These are phyloP conservation scores for Agonopterix arenella DNA, from an alignment of 2,888 invertebrate genomes.

Conservation along the genomic window DNA sequence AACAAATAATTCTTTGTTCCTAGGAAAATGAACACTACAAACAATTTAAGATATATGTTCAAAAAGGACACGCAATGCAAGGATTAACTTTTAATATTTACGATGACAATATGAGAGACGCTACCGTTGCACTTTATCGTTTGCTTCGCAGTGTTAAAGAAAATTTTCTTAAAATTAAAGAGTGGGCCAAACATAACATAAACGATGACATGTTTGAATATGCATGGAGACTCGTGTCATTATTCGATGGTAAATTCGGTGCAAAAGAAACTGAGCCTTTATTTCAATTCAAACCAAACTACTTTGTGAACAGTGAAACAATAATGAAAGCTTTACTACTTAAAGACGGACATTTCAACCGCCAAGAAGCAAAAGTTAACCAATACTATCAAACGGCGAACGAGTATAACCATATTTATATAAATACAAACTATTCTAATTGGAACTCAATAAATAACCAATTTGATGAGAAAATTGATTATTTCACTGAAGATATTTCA, in stretches of 20 bases:
- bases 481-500: slow-evolving; percentile 80
- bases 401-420: slow-evolving; percentile 29
- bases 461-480: slow-evolving; percentile 68
- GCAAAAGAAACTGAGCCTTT: slow-evolving; percentile 41
- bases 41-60: slow-evolving; percentile 30
- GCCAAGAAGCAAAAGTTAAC: slow-evolving; percentile 31
- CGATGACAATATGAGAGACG: slow-evolving; percentile 62
- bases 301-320: slow-evolving; percentile 54
- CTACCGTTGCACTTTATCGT: slow-evolving; percentile 59
- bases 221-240: slow-evolving; percentile 51
- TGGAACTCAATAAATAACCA: slow-evolving; percentile 68
- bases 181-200: slow-evolving; percentile 55
- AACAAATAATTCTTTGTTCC: slow-evolving; percentile 1
- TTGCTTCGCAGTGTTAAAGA: slow-evolving; percentile 51
- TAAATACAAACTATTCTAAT: slow-evolving; percentile 62
- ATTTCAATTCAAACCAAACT: slow-evolving; percentile 64
- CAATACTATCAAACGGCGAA: slow-evolving; percentile 29
- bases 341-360: slow-evolving; percentile 28
- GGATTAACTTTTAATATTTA: slow-evolving; percentile 66
- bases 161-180: slow-evolving; percentile 32
- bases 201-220: slow-evolving; percentile 71
- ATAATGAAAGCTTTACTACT: slow-evolving; percentile 52
- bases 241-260: slow-evolving; percentile 31
- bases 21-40: slow-evolving; percentile 32
- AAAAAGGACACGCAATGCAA: slow-evolving; percentile 39